Base-by-base conservation (phyloP, 1,140 invertebrate species). In the Helicoverpa armigera region DNA sequence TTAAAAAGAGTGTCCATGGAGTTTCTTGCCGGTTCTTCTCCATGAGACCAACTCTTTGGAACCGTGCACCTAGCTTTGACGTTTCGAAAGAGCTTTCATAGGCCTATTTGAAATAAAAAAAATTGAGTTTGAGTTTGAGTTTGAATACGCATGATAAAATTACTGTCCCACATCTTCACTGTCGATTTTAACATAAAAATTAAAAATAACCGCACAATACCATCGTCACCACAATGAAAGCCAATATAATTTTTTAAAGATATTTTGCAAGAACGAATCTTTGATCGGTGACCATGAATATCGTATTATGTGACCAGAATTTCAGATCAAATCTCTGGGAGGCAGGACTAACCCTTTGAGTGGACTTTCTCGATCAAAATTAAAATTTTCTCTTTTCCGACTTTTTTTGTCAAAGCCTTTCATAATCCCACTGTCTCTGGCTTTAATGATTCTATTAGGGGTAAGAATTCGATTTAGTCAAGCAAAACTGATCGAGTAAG, bases 371-470 rank as follows among this genome's bases (percentile, higher is more conserved):
- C 23, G 13, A 54, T n/a, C 23, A 72, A 72, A 54, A 54, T 72
- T 72, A 31, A 54, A 53, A 51, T 53, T 53, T 53, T 14, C 69
- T 51, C 12, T 18, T 53, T 53, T 4, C 35, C 35, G 13, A 53
- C 23, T 72, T 63, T 74, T 35, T 58, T 18, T 35, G 50, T 11
- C 53, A 16, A 31, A 51, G 14, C 29, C 29, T 67, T 78, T 72
- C 79, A 67, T 60, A 74, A 48, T 73, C 51, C 50, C 69, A 29
- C 51, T 78, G 61, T 73, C 56, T 65, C 43, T 72, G 58, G 63
- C 56, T 81, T 84, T 79, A 87, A 85, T 83, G 84, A 84, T 82
- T 85, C 86, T 78, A 87, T 87, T 87, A 85, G 61, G 77, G 79
- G 79, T 80, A 82, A 85, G 79, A 85, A 84, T 87, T 87, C 82